Evolutionary conservation across 2,797 vertebrate species (phyloP), one percentile per base, ranked within the genome.

Genomic region (Luscinia luscinia): DNA sequence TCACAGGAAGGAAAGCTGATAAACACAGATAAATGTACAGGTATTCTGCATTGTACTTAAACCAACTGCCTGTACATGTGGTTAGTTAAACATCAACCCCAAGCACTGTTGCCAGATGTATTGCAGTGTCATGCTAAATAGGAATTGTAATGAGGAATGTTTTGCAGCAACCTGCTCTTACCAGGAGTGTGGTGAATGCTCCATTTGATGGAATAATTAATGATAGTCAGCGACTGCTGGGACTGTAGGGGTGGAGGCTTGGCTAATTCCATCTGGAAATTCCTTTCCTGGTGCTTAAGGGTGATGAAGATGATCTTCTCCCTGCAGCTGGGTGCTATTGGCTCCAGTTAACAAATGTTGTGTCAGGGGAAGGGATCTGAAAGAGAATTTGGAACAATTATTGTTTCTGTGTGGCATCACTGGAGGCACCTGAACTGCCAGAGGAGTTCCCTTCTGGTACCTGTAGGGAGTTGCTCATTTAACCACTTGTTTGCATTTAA

Each of bases 1-100:
- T 88, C 85, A 64, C 49, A 36, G 85, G 89, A 93, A 79, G 61
- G 61, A 94, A 76, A 74, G 41, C 61, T 90, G 95, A 90, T 86
- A 76, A 76, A 61, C 1, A 17, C 67, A 74, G 93, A 67, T 82
- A 88, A 82, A 78, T 20, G 30, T 7, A 68, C 41, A 84, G 41
- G 70, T 82, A 63, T n/a, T 87, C 83, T 84, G 45, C 45, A 28
- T 74, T 86, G 32, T 24, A 17, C 77, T 66, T 38, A 72, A 57
- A 62, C 52, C 72, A 74, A 34, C 48, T 70, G 83, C 41, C 21
- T 10, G 32, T 18, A 24, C 77, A 14, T 3, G n/a, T 93, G 87
- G 30, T 77, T 43, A 67, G 91, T 87, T 94, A 92, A 88, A 92
- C 45, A 66, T 26, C 70, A 84, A 86, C n/a, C 2, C 51, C 36